Conservation (phyloP, 1,140 invertebrate species). For the Drosophila gunungcola region DNA sequence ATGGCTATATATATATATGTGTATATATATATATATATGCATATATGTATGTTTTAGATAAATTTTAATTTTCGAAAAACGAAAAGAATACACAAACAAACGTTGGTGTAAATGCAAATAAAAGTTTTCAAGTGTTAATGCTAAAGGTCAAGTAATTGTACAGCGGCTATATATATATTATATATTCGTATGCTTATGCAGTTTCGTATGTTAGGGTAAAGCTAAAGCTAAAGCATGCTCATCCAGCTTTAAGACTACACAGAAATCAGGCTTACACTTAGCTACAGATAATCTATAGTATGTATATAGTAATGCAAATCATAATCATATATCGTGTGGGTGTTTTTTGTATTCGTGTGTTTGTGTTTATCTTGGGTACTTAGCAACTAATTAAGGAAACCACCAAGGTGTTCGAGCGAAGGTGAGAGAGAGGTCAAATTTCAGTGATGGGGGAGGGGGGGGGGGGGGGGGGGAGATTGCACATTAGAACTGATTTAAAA, state of each 20-base stretch:
- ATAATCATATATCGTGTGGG: slow-evolving; percentile 31
- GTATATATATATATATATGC: slow-evolving; percentile 19
- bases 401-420: slow-evolving; percentile 44
- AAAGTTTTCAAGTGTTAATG: slow-evolving; percentile 38
- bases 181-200: slow-evolving; percentile 44
- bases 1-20: slow-evolving; percentile 21
- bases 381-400: slow-evolving; percentile 77
- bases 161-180: slow-evolving; percentile 44
- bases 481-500: slow-evolving; percentile 41
- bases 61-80: slow-evolving; percentile 34
- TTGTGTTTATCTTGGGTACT: slow-evolving; percentile 35
- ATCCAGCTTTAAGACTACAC: slow-evolving; percentile 43
- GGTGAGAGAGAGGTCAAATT: slow-evolving; percentile 17
- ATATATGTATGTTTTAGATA: slow-evolving; percentile 17
- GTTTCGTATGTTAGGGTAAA: slow-evolving; percentile 43
- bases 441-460: slow-evolving; percentile 5
- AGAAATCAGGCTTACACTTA: slow-evolving; percentile 40
- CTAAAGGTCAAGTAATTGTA: slow-evolving; percentile 46
- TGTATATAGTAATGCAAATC: slow-evolving; percentile 45
- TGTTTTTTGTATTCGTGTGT: slow-evolving; percentile 12
- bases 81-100: slow-evolving; percentile 36
- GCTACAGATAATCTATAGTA: slow-evolving; percentile 41
- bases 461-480: slow-evolving; percentile 40
- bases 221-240: slow-evolving; percentile 50
- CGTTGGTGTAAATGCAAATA: slow-evolving; percentile 57